Base-by-base conservation (phyloP, 2,888 invertebrate species). In the Hedya salicella region DNA sequence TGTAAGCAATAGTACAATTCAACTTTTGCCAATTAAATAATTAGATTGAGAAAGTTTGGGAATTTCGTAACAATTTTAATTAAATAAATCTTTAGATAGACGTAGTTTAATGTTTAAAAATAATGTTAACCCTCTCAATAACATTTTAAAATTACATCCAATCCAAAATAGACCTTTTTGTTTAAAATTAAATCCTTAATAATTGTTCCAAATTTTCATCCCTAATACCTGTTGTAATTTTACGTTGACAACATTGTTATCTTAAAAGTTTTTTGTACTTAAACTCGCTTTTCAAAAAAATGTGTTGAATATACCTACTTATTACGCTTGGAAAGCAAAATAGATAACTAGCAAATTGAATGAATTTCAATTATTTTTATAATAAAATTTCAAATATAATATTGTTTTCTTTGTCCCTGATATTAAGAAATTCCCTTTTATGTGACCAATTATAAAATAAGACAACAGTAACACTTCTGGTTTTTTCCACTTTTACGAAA, bases 331-430 rank as follows among this genome's bases (percentile, higher is more conserved):
- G 77, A 83, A 88, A 87, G 88, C 88, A 86, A 65, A 49, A 65
- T 66, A 54, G 61, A 21, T 48, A 32, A 54, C 60, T 66, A 66
- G 66, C 30, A 77, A 81, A 82, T 84, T 78, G 86, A 86, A 82
- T 79, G 77, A 85, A 83, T 75, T 89, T 90, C 82, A 86, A 88
- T 82, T 91, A 91, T 91, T 90, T 91, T 91, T 89, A 78, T 91
- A 91, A 84, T 87, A 89, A 91, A 91, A 85, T 42, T 63, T 60
- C 70, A 76, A 77, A 71, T 67, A 68, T 60, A 46, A 54, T 30
- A 69, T 69, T 70, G 50, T 79, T 81, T 81, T 71, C 68, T 77
- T 81, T 73, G 36, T 36, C 49, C 48, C 32, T 30, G 13, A 21
- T 21, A 3, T 19, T 46, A 13, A 46, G 3, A 11, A 46, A 46